Base-by-base conservation (phyloP, 2,888 invertebrate genomes). In the Ametastegia equiseti region DNA sequence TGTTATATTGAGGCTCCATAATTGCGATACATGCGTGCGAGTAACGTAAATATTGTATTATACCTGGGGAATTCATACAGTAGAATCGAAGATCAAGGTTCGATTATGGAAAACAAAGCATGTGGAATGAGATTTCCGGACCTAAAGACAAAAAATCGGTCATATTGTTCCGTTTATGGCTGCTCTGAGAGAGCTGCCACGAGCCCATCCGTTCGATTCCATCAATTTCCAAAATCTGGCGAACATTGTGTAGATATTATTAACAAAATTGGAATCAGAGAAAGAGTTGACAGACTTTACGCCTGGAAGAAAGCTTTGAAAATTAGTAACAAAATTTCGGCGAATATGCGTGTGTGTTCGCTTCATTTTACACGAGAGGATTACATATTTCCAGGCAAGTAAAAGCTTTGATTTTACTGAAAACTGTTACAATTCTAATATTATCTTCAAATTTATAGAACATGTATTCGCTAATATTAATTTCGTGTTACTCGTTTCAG, bases 361-460 rank as follows among this genome's bases (percentile, higher is more conserved):
- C 50, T 69, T 19, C 82, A 82, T 81, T 82, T 82, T 23, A 80
- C 13, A n/a, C 39, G 54, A 69, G 33, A 79, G 15, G 82, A 82
- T 63, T 82, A 67, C 73, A 81, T 79, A 79, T 50, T 54, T 2
- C 79, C 80, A 27, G 42, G 80, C 73, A 82, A 81, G 81, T 78
- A 60, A 42, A 50, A 13, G 9, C 65, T 65, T 88, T n/a, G 87
- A 88, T 82, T 87, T 87, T 75, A 86, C 85, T 1, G 87, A 88
- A 80, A 82, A n/a, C n/a, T n/a, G n/a, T n/a, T n/a, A n/a, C n/a
- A n/a, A n/a, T n/a, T n/a, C n/a, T n/a, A n/a, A n/a, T n/a, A n/a
- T n/a, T n/a, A n/a, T n/a, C n/a, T n/a, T n/a, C n/a, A n/a, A n/a
- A n/a, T n/a, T n/a, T n/a, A n/a, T n/a, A n/a, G n/a, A n/a, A n/a